Evolutionary conservation across 2,888 invertebrate species (phyloP), one percentile per base, ranked within the genome.

Genomic region (Chrysomela aeneicollis): DNA sequence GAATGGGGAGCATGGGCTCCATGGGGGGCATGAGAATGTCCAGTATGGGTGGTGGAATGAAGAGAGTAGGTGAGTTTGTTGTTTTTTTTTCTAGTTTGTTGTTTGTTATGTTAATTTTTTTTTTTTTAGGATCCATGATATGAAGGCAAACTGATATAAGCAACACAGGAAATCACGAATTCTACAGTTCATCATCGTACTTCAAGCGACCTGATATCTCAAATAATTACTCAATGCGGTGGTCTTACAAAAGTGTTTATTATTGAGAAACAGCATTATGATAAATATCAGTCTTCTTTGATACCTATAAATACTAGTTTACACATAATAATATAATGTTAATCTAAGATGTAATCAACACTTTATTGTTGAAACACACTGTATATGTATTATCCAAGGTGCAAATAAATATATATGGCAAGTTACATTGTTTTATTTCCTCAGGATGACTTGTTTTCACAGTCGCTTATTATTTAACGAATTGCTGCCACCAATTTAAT

Each of bases 1-100:
- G 59, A 8, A 50, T 32, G 19, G 19, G n/a, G 10, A 51, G 52
- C 19, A 51, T 42, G 42, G 30, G 58, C 22, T n/a, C n/a, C n/a
- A 12, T 32, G 30, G 42, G 47, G 10, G 50, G 49, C 18, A 35
- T 35, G 35, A 22, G 51, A 15, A 42, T 57, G 18, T 57, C 57
- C 6, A 57, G 26, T 3, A 1, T 57, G 21, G 49, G 52, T 1
- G 50, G 35, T 49, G 19, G 49, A 21, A 37, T 2, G 32, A 18
- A 35, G n/a, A 21, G 5, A 21, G 17, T 1, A 9, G 22, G 57
- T 57, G 15, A 19, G 55, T 37, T 5, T 18, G 18, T n/a, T 19
- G 35, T 55, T 53, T 12, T 12, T 26, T 12, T 53, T 53, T 30
- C 26, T 53, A 3, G 18, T n/a, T 53, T 30, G 0, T 35, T 35